Percentiles rank a stretch among this genome's conserved stretches.
phyloP scores from a whole-genome alignment of 2,888 invertebrate species.

The Bruchidius siliquastri region DNA sequence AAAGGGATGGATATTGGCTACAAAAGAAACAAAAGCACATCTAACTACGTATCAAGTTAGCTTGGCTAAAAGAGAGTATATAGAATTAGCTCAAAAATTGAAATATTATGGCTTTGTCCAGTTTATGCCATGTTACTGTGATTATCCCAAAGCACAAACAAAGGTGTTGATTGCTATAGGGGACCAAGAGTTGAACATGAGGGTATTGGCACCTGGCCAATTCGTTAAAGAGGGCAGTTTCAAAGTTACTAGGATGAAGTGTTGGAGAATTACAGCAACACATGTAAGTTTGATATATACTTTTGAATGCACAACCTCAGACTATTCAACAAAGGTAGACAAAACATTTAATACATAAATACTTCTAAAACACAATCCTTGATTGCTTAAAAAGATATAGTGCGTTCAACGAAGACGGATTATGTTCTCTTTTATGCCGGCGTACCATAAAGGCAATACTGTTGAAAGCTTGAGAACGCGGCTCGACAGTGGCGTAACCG shows the following conservation, averaged over 20 bases:
- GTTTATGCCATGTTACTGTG: conserved; percentile 63
- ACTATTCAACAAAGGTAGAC: no score
- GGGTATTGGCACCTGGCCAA: conserved; percentile 54
- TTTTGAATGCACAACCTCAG: no score
- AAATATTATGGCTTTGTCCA: conserved; percentile 88
- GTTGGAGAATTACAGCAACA: conserved; percentile 92
- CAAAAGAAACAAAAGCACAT: conserved; percentile 60
- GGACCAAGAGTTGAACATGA: conserved; percentile 77
- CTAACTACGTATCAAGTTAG: conserved; percentile 68
- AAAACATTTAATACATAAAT: no score
- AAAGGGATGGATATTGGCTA: conserved; percentile 77
- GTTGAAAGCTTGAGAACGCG: no score
- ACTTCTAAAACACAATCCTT: conserved; percentile 16
- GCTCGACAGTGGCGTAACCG: no score
- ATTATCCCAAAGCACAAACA: conserved; percentile 69
- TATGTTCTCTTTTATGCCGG: no score
- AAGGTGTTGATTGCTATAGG: conserved; percentile 76
- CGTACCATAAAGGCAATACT: no score
- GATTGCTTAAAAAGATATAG: not conserved
- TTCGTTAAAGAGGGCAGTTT: conserved; percentile 79
- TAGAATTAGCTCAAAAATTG: conserved; percentile 76
- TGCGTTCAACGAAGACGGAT: no score
- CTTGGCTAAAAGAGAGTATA: conserved; percentile 83
- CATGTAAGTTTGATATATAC: conserved; percentile 63
- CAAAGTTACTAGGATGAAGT: conserved; percentile 92